Conservation (phyloP, 2,888 invertebrate species). For the Rhagophthalmus giganteus region DNA sequence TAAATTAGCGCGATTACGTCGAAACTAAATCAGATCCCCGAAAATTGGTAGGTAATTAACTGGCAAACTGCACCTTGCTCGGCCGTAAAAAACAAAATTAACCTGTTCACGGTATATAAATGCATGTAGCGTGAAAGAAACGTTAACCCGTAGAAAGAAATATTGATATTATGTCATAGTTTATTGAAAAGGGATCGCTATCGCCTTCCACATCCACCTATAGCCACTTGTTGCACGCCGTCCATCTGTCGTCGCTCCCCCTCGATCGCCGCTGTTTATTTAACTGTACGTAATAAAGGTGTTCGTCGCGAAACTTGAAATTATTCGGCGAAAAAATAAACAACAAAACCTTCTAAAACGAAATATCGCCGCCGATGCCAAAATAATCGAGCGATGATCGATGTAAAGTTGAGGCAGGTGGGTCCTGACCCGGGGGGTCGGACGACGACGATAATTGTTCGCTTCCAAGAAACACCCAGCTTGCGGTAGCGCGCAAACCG, state of each 20-base stretch:
- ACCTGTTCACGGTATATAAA: conserved; percentile 20
- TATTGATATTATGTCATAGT: conserved; percentile 27
- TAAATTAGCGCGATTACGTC: too few relatives aligned
- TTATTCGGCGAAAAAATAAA: neutral
- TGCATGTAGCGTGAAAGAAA: conserved; percentile 20
- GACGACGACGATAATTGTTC: conserved; percentile 20
- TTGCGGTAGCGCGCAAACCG: neutral
- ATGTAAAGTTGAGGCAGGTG: conserved; percentile 20
- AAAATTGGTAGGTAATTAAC: conserved; percentile 4
- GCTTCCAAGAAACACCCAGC: conserved; percentile 12
- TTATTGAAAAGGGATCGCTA: conserved; percentile 19
- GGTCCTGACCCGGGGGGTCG: conserved; percentile 20
- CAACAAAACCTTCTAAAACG: too few relatives aligned
- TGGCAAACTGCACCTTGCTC: conserved; percentile 9
- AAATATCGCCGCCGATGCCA: too few relatives aligned
- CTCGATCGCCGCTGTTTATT: conserved; percentile 20
- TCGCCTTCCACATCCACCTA: conserved; percentile 2
- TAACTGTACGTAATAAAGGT: conserved; percentile 15
- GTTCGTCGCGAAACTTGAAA: neutral
- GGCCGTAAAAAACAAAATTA: conserved; percentile 14
- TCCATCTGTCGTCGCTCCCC: conserved; percentile 19
- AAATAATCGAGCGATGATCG: conserved; percentile 2
- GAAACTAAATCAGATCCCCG: too few relatives aligned
- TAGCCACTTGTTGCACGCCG: conserved; percentile 8
- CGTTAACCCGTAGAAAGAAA: conserved; percentile 28